Percentiles rank a stretch among this genome's conserved stretches.
Conservation (phyloP, 2,113 vertebrate genomes). For the Tamias sibiricus region DNA sequence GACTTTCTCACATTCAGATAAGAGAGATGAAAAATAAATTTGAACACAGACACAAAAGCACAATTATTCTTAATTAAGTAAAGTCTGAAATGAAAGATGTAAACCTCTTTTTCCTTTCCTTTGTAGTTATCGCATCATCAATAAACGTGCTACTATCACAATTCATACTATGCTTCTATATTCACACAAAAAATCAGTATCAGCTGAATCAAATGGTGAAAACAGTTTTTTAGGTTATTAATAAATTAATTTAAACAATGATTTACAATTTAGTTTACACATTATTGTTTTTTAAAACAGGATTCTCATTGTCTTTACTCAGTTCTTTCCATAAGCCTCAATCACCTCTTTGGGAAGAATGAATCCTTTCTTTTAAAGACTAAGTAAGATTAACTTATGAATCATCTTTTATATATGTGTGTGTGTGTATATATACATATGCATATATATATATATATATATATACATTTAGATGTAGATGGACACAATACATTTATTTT, state of each 20-base stretch:
- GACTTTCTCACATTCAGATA: background rate
- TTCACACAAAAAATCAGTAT: background rate
- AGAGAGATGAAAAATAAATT: background rate
- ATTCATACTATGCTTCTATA: background rate
- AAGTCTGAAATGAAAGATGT: background rate
- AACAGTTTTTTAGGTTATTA: background rate
- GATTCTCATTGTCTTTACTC: background rate
- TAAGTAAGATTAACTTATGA: background rate
- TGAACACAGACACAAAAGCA: background rate
- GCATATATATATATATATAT: too few species aligned
- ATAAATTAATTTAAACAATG: slow-evolving; percentile 26
- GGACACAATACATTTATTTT: too few species aligned
- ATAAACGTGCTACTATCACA: background rate
- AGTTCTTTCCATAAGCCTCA: background rate
- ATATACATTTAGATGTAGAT: too few species aligned
- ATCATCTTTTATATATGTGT: background rate
- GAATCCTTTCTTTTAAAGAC: background rate
- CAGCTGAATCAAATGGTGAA: background rate
- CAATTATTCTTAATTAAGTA: background rate
- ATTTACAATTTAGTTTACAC: slow-evolving; percentile 5
- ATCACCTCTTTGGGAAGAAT: background rate
- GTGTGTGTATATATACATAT: too few species aligned
- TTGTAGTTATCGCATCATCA: background rate
- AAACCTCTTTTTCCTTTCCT: background rate
- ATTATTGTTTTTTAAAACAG: background rate